A percentile compares a stretch with the other conserved stretches of the same genome.
Conservation (phyloP, 2,113 vertebrate species). For the Orycteropus afer region DNA sequence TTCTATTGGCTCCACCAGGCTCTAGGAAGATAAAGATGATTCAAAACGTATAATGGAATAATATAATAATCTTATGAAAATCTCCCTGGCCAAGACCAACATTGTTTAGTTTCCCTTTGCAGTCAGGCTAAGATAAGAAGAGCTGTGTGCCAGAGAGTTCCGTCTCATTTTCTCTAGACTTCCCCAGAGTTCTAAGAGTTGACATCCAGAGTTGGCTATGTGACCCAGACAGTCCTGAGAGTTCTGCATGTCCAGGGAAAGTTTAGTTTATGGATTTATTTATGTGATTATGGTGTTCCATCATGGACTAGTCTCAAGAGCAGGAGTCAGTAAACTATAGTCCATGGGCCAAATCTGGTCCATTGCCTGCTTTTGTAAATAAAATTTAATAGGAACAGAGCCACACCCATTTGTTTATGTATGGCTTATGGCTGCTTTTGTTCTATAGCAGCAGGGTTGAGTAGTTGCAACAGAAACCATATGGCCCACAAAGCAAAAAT, state of each 20-base stretch:
- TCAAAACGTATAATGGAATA: neutral
- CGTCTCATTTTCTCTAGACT: neutral
- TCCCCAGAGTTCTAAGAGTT: neutral
- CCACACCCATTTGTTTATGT: neutral
- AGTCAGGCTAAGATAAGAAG: neutral
- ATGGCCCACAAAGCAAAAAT: neutral
- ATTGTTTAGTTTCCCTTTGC: neutral
- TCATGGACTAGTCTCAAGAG: neutral
- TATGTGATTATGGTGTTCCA: neutral
- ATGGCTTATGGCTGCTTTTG: neutral
- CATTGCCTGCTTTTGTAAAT: neutral
- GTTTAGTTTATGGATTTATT: neutral
- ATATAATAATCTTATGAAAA: neutral
- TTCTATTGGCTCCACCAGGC: neutral
- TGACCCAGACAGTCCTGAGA: neutral
- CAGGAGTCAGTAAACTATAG: neutral
- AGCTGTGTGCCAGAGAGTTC: neutral
- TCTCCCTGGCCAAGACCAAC: neutral
- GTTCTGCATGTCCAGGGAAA: neutral
- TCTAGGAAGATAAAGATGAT: slow-evolving; percentile 21
- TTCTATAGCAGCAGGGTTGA: neutral
- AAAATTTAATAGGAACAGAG: slow-evolving; percentile 21
- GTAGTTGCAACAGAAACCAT: neutral
- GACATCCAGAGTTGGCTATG: neutral
- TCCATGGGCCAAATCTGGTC: neutral